Evolutionary conservation across 2,888 invertebrate genomes (phyloP).

Genomic region (Andrena trimmerana): DNA sequence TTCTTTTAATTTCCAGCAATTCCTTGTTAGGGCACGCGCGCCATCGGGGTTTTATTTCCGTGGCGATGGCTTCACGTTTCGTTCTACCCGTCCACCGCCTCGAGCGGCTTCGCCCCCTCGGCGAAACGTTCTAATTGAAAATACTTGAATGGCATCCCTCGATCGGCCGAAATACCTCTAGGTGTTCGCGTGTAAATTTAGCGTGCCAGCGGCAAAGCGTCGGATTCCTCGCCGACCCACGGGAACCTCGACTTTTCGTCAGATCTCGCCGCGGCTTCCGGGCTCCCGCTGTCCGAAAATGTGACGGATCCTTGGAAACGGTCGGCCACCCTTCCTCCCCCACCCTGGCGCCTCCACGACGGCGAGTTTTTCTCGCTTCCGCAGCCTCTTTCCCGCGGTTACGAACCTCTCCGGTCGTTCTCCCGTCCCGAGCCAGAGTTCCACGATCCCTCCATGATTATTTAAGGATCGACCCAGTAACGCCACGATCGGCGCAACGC

Average conservation of each 20-base stretch:
- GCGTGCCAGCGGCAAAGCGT: conserved; percentile 56
- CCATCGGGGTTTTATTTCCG: conserved; percentile 57
- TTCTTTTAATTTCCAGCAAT: conserved; percentile 69
- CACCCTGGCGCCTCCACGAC: background rate
- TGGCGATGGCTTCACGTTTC: conserved; percentile 54
- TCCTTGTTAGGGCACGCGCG: conserved; percentile 32
- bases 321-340: background rate
- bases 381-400: background rate
- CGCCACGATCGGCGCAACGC: background rate
- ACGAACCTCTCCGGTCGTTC: background rate
- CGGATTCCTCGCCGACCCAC: conserved; percentile 47
- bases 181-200: conserved; percentile 74
- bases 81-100: conserved; percentile 1
- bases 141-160: conserved; percentile 77
- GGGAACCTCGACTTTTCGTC: conserved; percentile 34
- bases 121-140: conserved; percentile 73
- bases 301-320: conserved; percentile 2
- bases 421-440: background rate
- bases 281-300: background rate
- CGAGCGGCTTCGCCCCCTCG: conserved; percentile 51
- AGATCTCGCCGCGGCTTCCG: conserved; percentile 30
- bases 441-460: background rate
- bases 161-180: conserved; percentile 72
- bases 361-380: background rate
- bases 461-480: background rate